Evolutionary conservation across 2,113 vertebrate species (phyloP), one percentile per base, ranked within the genome.

Genomic region (Hiodon alosoides): DNA sequence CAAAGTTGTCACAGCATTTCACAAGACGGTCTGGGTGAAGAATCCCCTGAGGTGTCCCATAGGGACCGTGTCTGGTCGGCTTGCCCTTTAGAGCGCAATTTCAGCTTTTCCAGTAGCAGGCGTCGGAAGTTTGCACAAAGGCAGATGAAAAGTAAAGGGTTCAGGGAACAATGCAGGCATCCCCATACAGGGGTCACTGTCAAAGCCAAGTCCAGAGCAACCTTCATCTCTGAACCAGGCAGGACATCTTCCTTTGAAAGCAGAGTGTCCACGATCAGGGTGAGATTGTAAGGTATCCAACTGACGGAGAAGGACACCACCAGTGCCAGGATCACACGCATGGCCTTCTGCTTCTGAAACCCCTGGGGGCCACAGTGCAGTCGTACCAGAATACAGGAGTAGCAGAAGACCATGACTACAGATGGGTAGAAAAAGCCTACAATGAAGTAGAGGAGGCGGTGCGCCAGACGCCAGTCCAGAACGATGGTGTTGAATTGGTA

Each of bases 251-350:
- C 11, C 11, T 11, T 57, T 57, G 55, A 57, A 11, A 57, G 55
- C 55, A 6, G 55, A 57, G 55, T 7, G 55, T 57, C 55, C 6
- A 6, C 55, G 1, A 11, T 7, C 6, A 11, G 6, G 55, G 55
- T 57, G 31, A 31, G 31, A 31, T 96, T 92, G 79, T 91, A 93
- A 0, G 95, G 95, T 0, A 85, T 90, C 95, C 95, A 97, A 84
- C 90, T 92, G 72, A 95, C 47, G 62, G 94, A 93, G 80, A 96
- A 97, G 67, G 89, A 90, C 5, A 85, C 74, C 66, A 96, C 94
- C 4, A 94, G 87, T 0, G 82, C 81, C 3, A 47, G 89, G 79
- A 69, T 69, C n/a, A 69, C 68, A 2, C 85, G 77, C 77, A 94
- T 88, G 58, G 93, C 93, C 71, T 82, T 89, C 73, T 93, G 88